These are phyloP conservation scores for Steinernema carpocapsae DNA, from an alignment of 2,888 invertebrate species.

Conservation along the genomic window DNA sequence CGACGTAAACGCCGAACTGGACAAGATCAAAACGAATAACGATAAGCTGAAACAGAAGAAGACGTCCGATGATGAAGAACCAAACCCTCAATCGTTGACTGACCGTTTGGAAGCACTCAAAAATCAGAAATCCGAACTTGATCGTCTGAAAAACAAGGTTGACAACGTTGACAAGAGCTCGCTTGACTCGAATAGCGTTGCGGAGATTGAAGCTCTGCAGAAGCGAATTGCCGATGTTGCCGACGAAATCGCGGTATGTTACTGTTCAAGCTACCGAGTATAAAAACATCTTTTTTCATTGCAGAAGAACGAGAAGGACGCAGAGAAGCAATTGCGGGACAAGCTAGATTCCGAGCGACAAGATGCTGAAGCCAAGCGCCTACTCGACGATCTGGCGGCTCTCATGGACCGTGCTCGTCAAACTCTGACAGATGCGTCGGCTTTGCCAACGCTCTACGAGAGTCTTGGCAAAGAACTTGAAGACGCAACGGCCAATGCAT, in stretches of 20 bases:
- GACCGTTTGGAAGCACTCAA: conserved; percentile 11
- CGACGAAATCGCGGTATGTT: conserved; percentile 9
- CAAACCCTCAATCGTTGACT: background rate
- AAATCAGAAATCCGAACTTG: background rate
- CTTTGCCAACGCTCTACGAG: background rate
- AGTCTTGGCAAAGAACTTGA: background rate
- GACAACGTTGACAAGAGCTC: background rate
- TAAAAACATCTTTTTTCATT: background rate
- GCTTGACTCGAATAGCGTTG: background rate
- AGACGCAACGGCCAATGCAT: background rate
- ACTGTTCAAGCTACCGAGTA: too few relatives aligned
- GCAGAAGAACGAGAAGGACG: background rate
- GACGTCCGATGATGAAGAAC: background rate
- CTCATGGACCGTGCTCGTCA: conserved; percentile 18
- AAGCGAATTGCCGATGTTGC: background rate
- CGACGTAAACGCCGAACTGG: conserved; percentile 40
- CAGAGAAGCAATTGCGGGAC: background rate
- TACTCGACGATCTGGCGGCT: conserved; percentile 11
- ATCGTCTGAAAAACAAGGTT: background rate
- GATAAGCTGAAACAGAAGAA: background rate
- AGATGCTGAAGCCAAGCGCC: background rate
- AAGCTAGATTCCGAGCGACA: background rate
- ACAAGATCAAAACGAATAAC: conserved; percentile 16
- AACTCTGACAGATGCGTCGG: background rate
- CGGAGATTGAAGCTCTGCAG: background rate